Base-by-base conservation (phyloP, 2,888 invertebrate species). In the Sabatieria punctata region DNA sequence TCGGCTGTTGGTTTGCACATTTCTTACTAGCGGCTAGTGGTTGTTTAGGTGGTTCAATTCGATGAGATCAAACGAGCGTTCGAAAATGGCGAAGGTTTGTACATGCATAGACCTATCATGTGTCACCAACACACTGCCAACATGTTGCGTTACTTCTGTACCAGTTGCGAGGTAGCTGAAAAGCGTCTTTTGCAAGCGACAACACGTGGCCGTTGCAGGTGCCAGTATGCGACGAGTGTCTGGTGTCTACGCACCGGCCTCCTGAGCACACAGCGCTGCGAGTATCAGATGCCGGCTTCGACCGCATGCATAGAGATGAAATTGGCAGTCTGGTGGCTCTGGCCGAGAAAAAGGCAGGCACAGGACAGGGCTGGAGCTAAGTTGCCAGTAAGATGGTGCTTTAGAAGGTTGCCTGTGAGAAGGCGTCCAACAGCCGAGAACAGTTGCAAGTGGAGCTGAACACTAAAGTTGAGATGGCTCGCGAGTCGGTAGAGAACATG, bases 71-170 rank as follows among this genome's bases (percentile, higher is more conserved):
- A 38, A n/a, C n/a, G 22, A 8, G 38, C 38, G 64, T 78, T 79
- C 58, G 79, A 80, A 54, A 70, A 72, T 27, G 79, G 79, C 58
- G 78, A 82, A 63, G 79, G 80, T 59, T 74, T 83, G 54, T 80
- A 82, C 45, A 79, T 88, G 55, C 86, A 86, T 63, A 85, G 85
- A 68, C 85, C 86, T 35, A 77, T 89, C 49, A 80, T 80, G 64
- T 89, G 89, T 66, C 74, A 76, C 46, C 73, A 75, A 54, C 89
- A 89, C 68, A 73, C 79, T 35, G 77, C 78, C 48, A 86, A 89
- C 70, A 78, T 79, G 65, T 74, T 88, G 57, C 82, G 84, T 63
- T 84, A 79, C 68, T 88, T 82, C 68, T 89, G 89, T 67, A 79
- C 78, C 57, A 79, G 80, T 55, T 89, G 89, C 65, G 71, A 74